phyloP scores from a whole-genome alignment of 2,797 vertebrate species.

The Parotocinclus haroldoi region DNA sequence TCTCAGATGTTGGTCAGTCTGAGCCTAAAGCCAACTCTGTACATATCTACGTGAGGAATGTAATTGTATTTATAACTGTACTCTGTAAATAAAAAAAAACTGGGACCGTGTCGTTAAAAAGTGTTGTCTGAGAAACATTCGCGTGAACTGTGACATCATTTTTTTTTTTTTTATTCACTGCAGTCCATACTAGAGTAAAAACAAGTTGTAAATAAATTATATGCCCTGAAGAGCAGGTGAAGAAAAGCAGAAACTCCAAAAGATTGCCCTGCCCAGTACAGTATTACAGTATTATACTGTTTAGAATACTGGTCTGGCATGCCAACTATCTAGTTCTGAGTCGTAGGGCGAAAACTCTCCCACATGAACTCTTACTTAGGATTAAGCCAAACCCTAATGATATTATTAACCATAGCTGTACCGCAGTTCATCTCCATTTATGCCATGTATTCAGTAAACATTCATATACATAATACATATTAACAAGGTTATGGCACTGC shows the following conservation, averaged over 20 bases:
- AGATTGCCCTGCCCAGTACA: constrained; percentile 16
- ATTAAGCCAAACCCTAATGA: constrained; percentile 14
- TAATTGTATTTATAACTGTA: constrained; percentile 54
- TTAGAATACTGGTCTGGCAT: constrained; percentile 3
- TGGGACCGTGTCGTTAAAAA: constrained; percentile 7
- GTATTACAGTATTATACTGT: too few species aligned
- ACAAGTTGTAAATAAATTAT: too few species aligned
- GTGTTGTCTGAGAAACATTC: too few species aligned
- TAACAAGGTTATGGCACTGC: too few species aligned
- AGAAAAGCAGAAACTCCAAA: constrained; percentile 3
- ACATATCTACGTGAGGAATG: constrained; percentile 37
- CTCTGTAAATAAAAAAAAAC: constrained; percentile 54
- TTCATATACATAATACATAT: too few species aligned
- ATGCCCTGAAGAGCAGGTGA: background rate
- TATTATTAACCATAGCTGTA: constrained; percentile 40
- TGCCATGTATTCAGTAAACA: background rate
- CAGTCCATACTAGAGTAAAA: background rate
- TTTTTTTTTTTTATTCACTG: background rate
- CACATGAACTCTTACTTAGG: constrained; percentile 38
- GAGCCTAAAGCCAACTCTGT: constrained; percentile 30
- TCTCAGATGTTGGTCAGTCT: constrained; percentile 12
- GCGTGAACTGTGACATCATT: constrained; percentile 7
- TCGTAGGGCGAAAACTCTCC: constrained; percentile 25
- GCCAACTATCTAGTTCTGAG: constrained; percentile 3
- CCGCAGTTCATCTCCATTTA: constrained; percentile 5